phyloP scores from a whole-genome alignment of 2,797 vertebrate genomes.

The Poeciliopsis gracilis region DNA sequence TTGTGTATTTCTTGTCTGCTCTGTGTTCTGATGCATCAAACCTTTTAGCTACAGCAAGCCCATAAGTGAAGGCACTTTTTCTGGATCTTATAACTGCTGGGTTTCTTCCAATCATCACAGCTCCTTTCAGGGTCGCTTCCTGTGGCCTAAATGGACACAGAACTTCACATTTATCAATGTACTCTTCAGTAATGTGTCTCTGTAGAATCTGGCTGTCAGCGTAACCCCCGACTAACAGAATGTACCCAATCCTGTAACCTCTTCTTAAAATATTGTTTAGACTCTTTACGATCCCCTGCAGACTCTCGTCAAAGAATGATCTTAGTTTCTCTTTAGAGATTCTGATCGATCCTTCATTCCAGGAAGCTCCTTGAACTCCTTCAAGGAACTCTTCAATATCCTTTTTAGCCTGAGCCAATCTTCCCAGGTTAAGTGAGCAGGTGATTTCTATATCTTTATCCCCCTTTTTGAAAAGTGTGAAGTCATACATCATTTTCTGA shows the following conservation, averaged over 20 bases:
- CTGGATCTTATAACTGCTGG: background rate
- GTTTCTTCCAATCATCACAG: background rate
- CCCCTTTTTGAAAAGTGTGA: rapidly evolving
- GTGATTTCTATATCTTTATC: background rate
- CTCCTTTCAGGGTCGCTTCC: background rate
- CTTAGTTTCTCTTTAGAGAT: background rate
- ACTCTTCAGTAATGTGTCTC: background rate
- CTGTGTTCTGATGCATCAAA: background rate
- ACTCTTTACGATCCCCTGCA: background rate
- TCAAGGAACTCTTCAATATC: background rate
- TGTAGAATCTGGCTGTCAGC: background rate
- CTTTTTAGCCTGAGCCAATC: rapidly evolving
- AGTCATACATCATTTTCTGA: background rate
- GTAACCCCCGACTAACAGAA: background rate
- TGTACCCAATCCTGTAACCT: background rate
- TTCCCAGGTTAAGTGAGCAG: rapidly evolving
- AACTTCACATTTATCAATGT: background rate
- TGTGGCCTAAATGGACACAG: slow-evolving; percentile 12
- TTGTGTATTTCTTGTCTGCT: background rate
- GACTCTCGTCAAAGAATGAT: slow-evolving; percentile 16
- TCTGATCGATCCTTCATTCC: rapidly evolving
- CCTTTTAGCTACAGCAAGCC: rapidly evolving
- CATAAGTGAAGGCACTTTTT: slow-evolving; percentile 2
- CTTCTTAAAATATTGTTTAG: background rate
- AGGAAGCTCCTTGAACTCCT: background rate